Evolutionary conservation across 1,140 invertebrate genomes (phyloP), one percentile per base, ranked within the genome.

Genomic region (Trypoxylus dichotomus): DNA sequence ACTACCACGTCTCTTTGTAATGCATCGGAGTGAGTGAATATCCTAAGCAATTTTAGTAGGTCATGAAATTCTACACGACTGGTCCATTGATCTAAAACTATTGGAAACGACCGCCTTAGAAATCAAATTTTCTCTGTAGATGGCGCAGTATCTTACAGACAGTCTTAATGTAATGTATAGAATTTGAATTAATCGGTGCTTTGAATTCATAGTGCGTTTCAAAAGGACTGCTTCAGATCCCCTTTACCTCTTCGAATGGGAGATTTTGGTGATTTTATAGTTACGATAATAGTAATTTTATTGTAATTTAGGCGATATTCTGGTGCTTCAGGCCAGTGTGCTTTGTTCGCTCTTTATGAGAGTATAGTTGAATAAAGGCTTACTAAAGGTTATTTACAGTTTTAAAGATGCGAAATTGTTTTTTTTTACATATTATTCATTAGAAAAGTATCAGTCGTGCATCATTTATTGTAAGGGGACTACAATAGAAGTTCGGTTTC

Each of bases 281-380:
- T 68, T 68, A 27, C 60, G 27, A 68, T 29, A 29, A 68, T 68
- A 68, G 60, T 24, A 68, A 24, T 68, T 68, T 68, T 68, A 29
- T 60, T 60, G 58, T 21, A 60, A n/a, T 60, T 60, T 60, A 13
- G 58, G 15, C 25, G 27, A 8, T 68, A 11, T 68, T 6, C 60
- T 27, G 19, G 47, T 54, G 60, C 60, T 21, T 68, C 13, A 54
- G 47, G 7, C 15, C 15, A 7, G 47, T 54, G 19, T 6, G 47
- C 47, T n/a, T 54, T 54, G 19, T n/a, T n/a, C 19, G 19, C 47
- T 5, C 19, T 54, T 19, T 54, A 54, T 54, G n/a, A n/a, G 13
- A 19, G 19, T n/a, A 19, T 15, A 54, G 1, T 54, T 54, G 47
- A 54, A 54, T 54, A n/a, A 13, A 54, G 19, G 19, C 19, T 54